Evolutionary conservation across 2,113 vertebrate genomes (phyloP), one percentile per base, ranked within the genome.

Genomic region (Azemiops feae): DNA sequence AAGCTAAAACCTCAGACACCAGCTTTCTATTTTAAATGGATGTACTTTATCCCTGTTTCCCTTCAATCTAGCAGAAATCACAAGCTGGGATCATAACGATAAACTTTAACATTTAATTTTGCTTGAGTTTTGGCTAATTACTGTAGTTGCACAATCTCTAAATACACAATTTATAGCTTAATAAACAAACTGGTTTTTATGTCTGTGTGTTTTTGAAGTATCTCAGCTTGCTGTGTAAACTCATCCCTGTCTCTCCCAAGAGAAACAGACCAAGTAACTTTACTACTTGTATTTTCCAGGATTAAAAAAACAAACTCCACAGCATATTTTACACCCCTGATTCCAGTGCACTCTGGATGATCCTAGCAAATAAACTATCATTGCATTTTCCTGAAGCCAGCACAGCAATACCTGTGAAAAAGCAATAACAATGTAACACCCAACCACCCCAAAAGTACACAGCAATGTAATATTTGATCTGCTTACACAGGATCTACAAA

Each of bases 401-500:
- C 89, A 50, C 53, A 52, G 12, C 34, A 43, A 85, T 47, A 64
- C 11, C 92, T 27, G 50, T 1, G 0, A 55, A 64, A 30, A 57
- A 0, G 45, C 20, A 34, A 91, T 45, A 25, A 54, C 0, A 0
- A 53, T 69, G 86, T 60, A 39, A 60, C 4, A 81, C 16, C 2
- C 69, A 3, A 34, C 6, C 4, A 12, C n/a, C 27, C 54, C 4
- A n/a, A 5, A 50, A 58, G 52, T 54, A 90, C 45, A 89, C 87
- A 0, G 0, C 64, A 0, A 30, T 43, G 81, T 7, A 47, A 57
- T 87, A 93, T 92, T 57, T 93, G 60, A 92, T n/a, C 43, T 52
- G 18, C 11, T 93, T 53, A 50, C 92, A 85, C 74, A 74, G 64
- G 92, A 92, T 43, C 87, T 87, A 92, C 90, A 95, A 85, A 93